Base-by-base conservation (phyloP, 1,140 invertebrate genomes). In the Cydia pomonella region DNA sequence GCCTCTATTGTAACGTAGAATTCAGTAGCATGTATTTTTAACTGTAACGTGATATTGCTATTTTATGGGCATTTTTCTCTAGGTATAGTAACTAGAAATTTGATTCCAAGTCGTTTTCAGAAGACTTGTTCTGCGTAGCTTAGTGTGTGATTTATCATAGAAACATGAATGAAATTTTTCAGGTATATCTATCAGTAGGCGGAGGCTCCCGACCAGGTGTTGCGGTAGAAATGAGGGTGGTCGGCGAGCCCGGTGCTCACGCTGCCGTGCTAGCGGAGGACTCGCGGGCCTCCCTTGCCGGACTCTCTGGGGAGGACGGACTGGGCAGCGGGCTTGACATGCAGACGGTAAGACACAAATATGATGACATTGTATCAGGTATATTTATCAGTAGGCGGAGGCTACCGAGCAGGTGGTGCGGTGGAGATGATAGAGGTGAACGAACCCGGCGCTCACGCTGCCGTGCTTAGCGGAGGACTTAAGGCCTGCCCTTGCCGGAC, bases 271-370 rank as follows among this genome's bases (percentile, higher is more conserved):
- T 91, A 7, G 89, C 83, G 0, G 83, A 76, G 16, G 88, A 88
- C 71, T 47, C 73, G 3, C 76, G 74, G 47, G 80, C 89, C 13
- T 73, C 84, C n/a, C 64, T 75, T 2, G 80, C 84, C 6, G 86
- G 86, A 21, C 82, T 92, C 1, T 83, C 84, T 5, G 75, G 50
- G 18, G 27, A 18, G 0, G 83, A 89, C 50, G 85, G 86, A 5
- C 80, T 88, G 0, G 91, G 90, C 18, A 84, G 74, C 33, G 91
- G 91, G 16, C 79, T 92, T 13, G 84, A 89, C 74, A 81, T 90
- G 77, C 82, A 87, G 41, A 86, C 82, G 80, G 91, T 90, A 77
- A 79, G 18, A 64, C 4, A 6, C 3, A 33, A 33, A 2, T 33
- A n/a, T n/a, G 29, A 71, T 23, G 33, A 33, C 62, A 38, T 76